phyloP scores from a whole-genome alignment of 2,113 vertebrate genomes.

The Coracopsis vasa region DNA sequence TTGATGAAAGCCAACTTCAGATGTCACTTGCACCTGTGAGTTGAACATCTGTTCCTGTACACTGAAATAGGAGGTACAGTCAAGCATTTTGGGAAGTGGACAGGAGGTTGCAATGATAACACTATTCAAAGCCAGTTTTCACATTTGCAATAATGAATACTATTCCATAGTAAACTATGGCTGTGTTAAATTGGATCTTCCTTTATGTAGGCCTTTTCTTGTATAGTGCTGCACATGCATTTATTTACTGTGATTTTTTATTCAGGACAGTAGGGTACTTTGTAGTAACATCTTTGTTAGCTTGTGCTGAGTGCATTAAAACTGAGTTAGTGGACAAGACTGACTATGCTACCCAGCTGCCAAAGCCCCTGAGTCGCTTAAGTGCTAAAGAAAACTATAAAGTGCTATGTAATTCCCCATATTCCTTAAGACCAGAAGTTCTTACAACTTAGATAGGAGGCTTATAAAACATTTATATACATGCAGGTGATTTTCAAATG shows the following conservation, averaged over 20 bases:
- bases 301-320: neutral
- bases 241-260: neutral
- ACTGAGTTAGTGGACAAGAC: neutral
- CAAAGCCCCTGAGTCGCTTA: rapidly evolving
- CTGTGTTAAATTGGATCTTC: neutral
- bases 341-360: neutral
- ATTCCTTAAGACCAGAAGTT: neutral
- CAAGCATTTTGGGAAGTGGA: neutral
- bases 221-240: neutral
- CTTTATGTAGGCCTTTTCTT: neutral
- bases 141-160: neutral
- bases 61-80: neutral
- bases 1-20: neutral
- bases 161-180: neutral
- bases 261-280: neutral
- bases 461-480: neutral
- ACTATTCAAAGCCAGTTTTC: neutral
- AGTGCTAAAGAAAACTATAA: neutral
- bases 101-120: neutral
- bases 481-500: neutral
- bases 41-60: neutral
- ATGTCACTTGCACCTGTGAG: neutral
- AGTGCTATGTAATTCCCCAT: neutral
- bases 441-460: neutral
- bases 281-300: neutral